phyloP scores from a whole-genome alignment of 30 jellyfish, hydroid and myxozoan species.

The Catostylus mosaicus region DNA sequence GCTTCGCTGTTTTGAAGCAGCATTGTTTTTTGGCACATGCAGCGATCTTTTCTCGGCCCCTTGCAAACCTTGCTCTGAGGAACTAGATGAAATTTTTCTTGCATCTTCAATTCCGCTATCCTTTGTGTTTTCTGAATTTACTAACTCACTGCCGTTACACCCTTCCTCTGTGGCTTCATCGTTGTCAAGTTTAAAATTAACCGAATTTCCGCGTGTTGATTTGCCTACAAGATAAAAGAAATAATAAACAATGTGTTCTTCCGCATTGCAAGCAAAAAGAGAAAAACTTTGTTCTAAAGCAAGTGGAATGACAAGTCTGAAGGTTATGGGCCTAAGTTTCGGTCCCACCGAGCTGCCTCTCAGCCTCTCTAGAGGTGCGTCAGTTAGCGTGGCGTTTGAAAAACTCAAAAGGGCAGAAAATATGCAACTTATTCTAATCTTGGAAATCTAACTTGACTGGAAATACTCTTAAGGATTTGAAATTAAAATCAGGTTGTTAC shows the following conservation, averaged over 20 bases:
- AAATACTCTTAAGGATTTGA: too few species aligned
- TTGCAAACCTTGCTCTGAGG: background rate
- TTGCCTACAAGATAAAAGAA: background rate
- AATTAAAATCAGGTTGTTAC: too few species aligned
- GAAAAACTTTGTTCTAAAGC: background rate
- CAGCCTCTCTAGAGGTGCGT: too few species aligned
- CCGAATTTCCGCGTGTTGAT: constrained; percentile 11
- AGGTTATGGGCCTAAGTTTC: too few species aligned
- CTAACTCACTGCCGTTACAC: background rate
- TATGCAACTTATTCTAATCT: too few species aligned
- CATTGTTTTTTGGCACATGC: background rate
- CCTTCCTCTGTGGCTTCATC: background rate
- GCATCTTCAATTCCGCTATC: background rate
- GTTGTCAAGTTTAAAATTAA: constrained; percentile 18
- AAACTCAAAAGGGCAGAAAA: too few species aligned
- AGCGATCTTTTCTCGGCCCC: background rate
- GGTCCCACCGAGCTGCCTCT: too few species aligned
- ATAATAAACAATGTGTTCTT: background rate
- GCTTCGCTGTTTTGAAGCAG: background rate
- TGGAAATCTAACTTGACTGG: too few species aligned
- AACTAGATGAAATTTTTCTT: background rate
- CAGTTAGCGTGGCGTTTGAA: too few species aligned
- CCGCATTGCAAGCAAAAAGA: too few species aligned
- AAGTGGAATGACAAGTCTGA: too few species aligned
- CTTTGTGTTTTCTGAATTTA: background rate